Percentiles rank a stretch among this genome's conserved stretches.
These are phyloP conservation scores for Petrocephalus sullivani DNA, from an alignment of 2,797 vertebrate genomes.

Conservation along the genomic window DNA sequence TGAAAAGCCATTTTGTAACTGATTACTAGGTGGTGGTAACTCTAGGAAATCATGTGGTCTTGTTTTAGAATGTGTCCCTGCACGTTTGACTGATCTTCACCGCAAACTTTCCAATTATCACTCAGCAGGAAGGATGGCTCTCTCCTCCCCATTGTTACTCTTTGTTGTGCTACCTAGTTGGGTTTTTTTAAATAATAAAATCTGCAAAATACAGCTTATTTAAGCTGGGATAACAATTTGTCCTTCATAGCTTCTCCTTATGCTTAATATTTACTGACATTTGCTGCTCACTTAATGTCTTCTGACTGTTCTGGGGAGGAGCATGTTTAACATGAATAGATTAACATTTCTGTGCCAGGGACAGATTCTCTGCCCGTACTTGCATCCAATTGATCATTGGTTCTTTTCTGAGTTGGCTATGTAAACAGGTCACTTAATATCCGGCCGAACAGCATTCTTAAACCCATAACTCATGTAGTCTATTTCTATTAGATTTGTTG, in stretches of 20 bases:
- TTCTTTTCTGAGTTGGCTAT: neutral
- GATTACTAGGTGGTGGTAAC: neutral
- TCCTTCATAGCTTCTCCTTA: neutral
- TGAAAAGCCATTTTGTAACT: constrained; percentile 11
- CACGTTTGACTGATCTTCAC: neutral
- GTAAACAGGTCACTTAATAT: neutral
- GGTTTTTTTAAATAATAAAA: neutral
- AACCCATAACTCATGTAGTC: neutral
- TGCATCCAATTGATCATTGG: neutral
- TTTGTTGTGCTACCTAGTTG: neutral
- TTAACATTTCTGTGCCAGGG: neutral
- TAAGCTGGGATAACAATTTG: neutral
- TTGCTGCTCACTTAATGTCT: neutral
- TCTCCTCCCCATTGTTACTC: neutral
- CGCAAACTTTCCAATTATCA: constrained; percentile 7
- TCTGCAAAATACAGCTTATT: neutral
- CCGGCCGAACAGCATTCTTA: neutral
- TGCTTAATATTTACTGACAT: neutral
- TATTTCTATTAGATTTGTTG: neutral
- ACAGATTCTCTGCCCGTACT: neutral
- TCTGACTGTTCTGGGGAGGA: neutral
- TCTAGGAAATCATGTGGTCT: neutral
- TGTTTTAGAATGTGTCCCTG: constrained; percentile 2
- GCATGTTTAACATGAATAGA: neutral
- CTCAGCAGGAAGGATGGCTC: neutral